Evolutionary conservation across 2,888 invertebrate genomes (phyloP), one percentile per base, ranked within the genome.

Genomic region (Neoaliturus tenellus): DNA sequence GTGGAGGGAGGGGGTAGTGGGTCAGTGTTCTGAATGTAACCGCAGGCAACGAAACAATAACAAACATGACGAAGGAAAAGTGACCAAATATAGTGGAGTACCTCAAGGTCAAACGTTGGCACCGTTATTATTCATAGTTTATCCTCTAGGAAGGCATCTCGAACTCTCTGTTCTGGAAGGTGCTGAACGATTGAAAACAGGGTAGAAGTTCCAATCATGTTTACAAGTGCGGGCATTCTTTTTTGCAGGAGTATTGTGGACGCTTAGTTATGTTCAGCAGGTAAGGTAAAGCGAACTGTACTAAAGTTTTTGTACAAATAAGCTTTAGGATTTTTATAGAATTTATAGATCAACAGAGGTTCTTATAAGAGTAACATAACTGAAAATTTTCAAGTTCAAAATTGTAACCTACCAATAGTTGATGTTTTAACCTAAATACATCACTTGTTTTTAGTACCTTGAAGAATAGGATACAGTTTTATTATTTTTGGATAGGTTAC

Each of bases 21-120:
- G 62, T 62, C 62, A 62, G 62, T 31, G 28, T 14, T 62, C 62
- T 31, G 10, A 0, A 14, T 3, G 62, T 62, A 14, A 31, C 62
- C 62, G 62, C 10, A 31, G 62, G 62, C 62, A n/a, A 2, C 62
- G 62, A 62, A 62, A 62, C 62, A 62, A 62, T 62, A 62, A 62
- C 62, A 62, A 62, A 62, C 62, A 62, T 62, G 10, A 31, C 62
- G 14, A 14, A 31, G 62, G 62, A 28, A 51, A 51, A 51, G 2
- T n/a, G 8, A 4, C 62, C 28, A 62, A 25, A 62, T 28, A 55
- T 55, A 55, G 55, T 23, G 55, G 62, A 17, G 28, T 28, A 14
- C 28, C 62, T 2, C 62, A 31, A 62, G 31, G 62, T 8, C 62
- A 14, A 1, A 28, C 28, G 62, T 28, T 31, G 62, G 31, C 62